Evolutionary conservation across 2,888 invertebrate species (phyloP).

Genomic region (Cheilosia pagana): DNA sequence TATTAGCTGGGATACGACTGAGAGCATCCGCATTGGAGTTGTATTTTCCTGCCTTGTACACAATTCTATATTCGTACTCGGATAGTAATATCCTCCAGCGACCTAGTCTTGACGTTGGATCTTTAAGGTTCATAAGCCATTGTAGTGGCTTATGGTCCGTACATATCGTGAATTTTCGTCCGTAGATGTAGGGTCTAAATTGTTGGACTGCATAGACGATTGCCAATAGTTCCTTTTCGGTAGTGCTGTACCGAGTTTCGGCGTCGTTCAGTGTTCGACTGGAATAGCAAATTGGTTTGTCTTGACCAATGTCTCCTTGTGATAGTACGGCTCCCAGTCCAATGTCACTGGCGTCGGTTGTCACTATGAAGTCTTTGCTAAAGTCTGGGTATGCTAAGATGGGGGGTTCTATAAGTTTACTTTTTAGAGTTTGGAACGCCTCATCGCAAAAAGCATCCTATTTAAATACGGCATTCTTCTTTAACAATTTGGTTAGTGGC

Average conservation of each 20-base stretch:
- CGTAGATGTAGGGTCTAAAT: too few relatives aligned
- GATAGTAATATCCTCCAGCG: not conserved
- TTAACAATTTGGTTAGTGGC: too few relatives aligned
- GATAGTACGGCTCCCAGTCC: not conserved
- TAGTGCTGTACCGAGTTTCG: not conserved
- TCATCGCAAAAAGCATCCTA: not conserved
- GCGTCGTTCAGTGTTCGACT: conserved; percentile 1
- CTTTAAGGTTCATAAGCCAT: too few relatives aligned
- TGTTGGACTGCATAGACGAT: too few relatives aligned
- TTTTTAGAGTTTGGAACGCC: not conserved
- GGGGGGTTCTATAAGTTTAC: not conserved
- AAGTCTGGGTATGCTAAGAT: conserved; percentile 3
- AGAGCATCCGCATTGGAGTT: not conserved
- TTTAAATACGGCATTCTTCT: too few relatives aligned
- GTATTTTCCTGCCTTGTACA: not conserved
- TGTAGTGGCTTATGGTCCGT: too few relatives aligned
- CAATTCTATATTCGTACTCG: not conserved
- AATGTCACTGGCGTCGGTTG: conserved; percentile 2
- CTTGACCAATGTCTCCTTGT: not conserved
- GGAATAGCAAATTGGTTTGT: not conserved
- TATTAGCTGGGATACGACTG: too few relatives aligned
- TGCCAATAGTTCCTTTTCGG: too few relatives aligned
- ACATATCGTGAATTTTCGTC: too few relatives aligned
- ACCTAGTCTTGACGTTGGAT: too few relatives aligned
- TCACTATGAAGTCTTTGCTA: not conserved